Conservation (phyloP, 2,797 vertebrate species). For the Erpetoichthys calabaricus region DNA sequence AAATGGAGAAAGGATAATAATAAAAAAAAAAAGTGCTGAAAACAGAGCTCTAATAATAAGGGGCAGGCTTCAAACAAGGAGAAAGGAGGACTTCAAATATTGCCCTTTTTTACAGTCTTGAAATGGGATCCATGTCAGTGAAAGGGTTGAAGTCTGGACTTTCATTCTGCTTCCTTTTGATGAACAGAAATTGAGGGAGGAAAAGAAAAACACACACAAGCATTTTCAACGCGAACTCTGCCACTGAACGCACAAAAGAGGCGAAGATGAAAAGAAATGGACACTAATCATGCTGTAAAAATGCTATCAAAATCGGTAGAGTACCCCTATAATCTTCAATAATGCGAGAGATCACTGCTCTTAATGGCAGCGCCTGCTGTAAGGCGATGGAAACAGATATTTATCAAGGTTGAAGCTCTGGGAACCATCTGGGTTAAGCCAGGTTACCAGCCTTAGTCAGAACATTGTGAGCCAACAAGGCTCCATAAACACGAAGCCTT, state of each 20-base stretch:
- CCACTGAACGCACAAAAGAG: constrained; percentile 68
- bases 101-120: constrained; percentile 14
- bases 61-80: constrained; percentile 72
- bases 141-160: constrained; percentile 61
- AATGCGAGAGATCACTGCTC: constrained; percentile 62
- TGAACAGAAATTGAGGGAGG: constrained; percentile 79
- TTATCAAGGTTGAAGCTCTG: constrained; percentile 9
- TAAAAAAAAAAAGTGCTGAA: constrained; percentile 38
- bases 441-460: background rate
- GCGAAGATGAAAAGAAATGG: constrained; percentile 82
- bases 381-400: constrained; percentile 39
- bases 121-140: constrained; percentile 21
- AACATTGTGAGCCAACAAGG: no score
- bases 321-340: constrained; percentile 64
- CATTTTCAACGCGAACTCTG: constrained; percentile 50
- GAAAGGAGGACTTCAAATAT: constrained; percentile 78
- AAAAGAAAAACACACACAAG: constrained; percentile 49
- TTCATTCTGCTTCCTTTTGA: constrained; percentile 92
- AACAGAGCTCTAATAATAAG: constrained; percentile 75
- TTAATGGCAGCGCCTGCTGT: constrained; percentile 50
- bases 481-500: no score
- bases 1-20: constrained; percentile 53
- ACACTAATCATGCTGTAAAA: constrained; percentile 58
- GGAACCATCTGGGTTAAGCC: background rate
- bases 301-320: constrained; percentile 61